phyloP scores from a whole-genome alignment of 2,113 vertebrate species.

The Phoenicopterus ruber region DNA sequence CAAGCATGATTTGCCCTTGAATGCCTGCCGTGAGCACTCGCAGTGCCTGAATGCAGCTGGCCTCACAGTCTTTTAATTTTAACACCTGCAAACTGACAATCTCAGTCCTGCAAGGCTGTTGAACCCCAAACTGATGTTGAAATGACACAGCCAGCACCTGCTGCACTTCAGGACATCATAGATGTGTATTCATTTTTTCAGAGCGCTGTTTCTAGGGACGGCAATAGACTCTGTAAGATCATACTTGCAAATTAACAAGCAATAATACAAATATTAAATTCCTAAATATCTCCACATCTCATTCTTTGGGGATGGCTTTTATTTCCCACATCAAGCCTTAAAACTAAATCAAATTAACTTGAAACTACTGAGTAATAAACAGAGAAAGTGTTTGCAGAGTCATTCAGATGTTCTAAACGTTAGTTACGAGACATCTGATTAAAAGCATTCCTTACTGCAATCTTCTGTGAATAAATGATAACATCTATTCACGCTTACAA shows the following conservation, averaged over 20 bases:
- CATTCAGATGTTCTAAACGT: background rate
- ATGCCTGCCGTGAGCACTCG: conserved; percentile 1
- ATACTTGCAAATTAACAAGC: background rate
- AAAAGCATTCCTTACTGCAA: background rate
- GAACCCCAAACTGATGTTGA: conserved; percentile 30
- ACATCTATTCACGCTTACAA: background rate
- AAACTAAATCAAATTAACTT: background rate
- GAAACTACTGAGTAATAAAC: background rate
- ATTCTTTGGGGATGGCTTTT: background rate
- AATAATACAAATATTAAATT: background rate
- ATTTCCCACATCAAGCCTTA: background rate
- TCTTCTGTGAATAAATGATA: background rate
- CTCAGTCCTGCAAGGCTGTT: conserved; percentile 40
- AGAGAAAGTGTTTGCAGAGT: background rate
- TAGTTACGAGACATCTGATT: background rate
- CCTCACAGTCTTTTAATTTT: conserved; percentile 51
- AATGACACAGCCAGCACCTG: conserved; percentile 30
- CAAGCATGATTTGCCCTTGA: conserved; percentile 54
- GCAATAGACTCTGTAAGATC: background rate
- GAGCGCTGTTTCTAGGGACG: background rate
- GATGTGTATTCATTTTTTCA: background rate
- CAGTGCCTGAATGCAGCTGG: conserved; percentile 32
- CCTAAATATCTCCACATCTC: background rate
- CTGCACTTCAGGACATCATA: conserved; percentile 17
- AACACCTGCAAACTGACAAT: conserved; percentile 53